Conservation (phyloP, 2,113 vertebrate species). For the Aldabrachelys gigantea region DNA sequence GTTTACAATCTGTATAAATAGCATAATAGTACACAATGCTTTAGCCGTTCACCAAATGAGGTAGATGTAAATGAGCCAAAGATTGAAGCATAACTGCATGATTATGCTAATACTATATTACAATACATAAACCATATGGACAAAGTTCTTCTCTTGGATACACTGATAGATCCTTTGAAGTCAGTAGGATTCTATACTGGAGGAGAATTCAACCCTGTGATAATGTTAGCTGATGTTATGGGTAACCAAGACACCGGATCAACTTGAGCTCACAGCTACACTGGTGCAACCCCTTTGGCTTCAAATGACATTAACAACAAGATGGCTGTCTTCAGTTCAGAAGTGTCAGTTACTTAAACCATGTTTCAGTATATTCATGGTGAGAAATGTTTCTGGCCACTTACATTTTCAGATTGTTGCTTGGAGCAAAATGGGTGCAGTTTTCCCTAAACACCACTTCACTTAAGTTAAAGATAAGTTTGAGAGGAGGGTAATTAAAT, state of each 20-base stretch:
- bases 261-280: background rate
- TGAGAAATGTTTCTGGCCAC: background rate
- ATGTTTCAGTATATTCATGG: background rate
- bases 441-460: background rate
- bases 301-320: background rate
- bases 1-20: background rate
- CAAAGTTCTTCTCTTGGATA: background rate
- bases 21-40: background rate
- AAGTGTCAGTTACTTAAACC: background rate
- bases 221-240: background rate
- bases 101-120: background rate
- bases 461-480: background rate
- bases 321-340: background rate
- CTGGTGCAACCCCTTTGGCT: background rate
- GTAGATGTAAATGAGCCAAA: background rate
- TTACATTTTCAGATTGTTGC: background rate
- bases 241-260: background rate
- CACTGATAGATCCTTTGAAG: background rate
- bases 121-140: background rate
- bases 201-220: background rate
- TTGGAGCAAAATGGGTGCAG: background rate
- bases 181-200: background rate
- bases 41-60: background rate
- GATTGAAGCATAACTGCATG: background rate
- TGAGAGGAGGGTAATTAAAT: background rate